Base-by-base conservation (phyloP, 2,888 invertebrate species). In the Drosophila histrio region DNA sequence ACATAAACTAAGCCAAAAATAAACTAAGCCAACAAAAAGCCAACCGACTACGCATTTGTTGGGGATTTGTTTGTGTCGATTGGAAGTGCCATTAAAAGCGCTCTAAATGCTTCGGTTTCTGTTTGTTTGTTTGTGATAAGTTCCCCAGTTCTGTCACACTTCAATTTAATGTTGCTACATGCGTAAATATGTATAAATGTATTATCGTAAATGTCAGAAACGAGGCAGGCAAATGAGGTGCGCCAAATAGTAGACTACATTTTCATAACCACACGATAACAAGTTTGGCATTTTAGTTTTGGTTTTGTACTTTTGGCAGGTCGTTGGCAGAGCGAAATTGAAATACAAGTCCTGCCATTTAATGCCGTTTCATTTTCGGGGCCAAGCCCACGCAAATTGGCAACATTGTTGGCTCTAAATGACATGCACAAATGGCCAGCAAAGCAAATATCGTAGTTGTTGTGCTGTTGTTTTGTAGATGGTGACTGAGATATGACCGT, bases 261-360 rank as follows among this genome's bases (percentile, higher is more conserved):
- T 60, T 72, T 43, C 53, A 61, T 57, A 26, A 38, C 19, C 22
- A 2, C 17, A 2, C 54, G 60, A 59, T 72, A 66, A 61, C 77
- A 76, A 72, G 39, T 65, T 72, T 47, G 67, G 26, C 67, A 58
- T 44, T 41, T 28, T 52, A 49, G 61, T 57, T 60, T 52, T 47
- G 50, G 32, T 19, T 38, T 56, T 52, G 22, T 24, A 32, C 4
- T 36, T 41, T 34, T 67, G 28, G 36, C 65, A 54, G 54, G 50
- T 77, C 43, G 46, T 46, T 64, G 28, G 59, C 62, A 60, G 39
- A 17, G 36, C 19, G 26, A 77, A 80, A 87, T 87, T 87, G 63
- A 84, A 80, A 87, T 66, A 87, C 70, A 44, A 63, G 57, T 56
- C 49, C 46, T 63, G 80, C 46, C 77, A 67, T 81, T 68, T 60